Evolutionary conservation across 2,113 vertebrate species (phyloP).

Genomic region (Pampusana beccarii): DNA sequence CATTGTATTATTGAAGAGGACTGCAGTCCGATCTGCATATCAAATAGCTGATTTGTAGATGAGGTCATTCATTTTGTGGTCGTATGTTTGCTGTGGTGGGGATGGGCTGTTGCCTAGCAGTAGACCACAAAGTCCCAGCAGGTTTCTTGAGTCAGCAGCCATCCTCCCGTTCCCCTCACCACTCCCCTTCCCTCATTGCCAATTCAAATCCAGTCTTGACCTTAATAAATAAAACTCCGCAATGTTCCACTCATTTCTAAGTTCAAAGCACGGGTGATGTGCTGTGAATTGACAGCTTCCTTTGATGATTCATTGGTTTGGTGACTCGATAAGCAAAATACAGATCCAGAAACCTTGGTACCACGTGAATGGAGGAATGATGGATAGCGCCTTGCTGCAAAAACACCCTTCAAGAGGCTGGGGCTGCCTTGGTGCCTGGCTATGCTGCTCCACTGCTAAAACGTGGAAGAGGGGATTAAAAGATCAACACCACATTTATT

Average conservation of each 20-base stretch:
- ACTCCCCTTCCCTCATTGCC: constrained; percentile 30
- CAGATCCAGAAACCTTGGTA: neutral
- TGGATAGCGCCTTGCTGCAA: neutral
- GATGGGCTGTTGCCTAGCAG: constrained; percentile 78
- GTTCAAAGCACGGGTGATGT: constrained; percentile 30
- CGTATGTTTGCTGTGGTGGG: constrained; percentile 70
- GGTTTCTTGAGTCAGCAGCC: constrained; percentile 76
- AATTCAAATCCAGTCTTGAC: constrained; percentile 58
- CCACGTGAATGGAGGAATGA: neutral
- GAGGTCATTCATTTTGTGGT: constrained; percentile 78
- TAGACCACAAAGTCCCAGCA: constrained; percentile 74
- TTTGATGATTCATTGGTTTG: constrained; percentile 29
- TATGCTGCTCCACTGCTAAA: neutral
- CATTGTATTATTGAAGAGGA: constrained; percentile 63
- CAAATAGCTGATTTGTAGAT: constrained; percentile 81
- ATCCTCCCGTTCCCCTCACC: constrained; percentile 21
- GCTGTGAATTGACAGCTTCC: constrained; percentile 2
- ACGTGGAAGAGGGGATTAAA: constrained; percentile 2
- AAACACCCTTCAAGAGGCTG: neutral
- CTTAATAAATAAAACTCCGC: constrained; percentile 58
- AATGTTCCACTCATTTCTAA: neutral
- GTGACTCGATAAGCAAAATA: neutral
- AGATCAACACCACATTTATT: constrained; percentile 10
- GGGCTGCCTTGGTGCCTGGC: neutral
- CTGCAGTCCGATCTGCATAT: constrained; percentile 78